Evolutionary conservation across 2,113 vertebrate genomes (phyloP), one percentile per base, ranked within the genome.

Genomic region (Etheostoma cragini): DNA sequence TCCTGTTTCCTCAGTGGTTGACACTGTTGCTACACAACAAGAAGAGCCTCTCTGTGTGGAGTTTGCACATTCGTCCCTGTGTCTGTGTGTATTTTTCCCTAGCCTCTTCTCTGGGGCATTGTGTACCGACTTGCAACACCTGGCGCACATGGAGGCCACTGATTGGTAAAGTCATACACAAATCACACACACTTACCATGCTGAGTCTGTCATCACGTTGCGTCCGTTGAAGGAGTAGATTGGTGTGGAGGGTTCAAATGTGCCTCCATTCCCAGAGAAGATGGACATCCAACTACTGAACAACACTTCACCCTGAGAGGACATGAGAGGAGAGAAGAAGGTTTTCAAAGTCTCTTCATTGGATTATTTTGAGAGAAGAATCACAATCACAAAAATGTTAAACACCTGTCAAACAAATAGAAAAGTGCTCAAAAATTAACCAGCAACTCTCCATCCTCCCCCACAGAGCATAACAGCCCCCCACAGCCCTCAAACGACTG

Each of bases 221-320:
- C 95, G 95, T 76, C 97, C 96, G 0, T 99, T 96, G 0, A 99
- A 99, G 24, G 98, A 98, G 83, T 97, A 95, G 91, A 99, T 96
- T 60, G 94, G 95, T 4, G 92, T 61, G 0, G 94, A 91, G 0
- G 96, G 91, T 76, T 91, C 86, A 63, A 98, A 95, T 0, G 90
- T 91, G 16, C 96, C 97, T 47, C 95, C 94, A 0, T 95, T 94
- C 45, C 96, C 97, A 0, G 94, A 96, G 87, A 98, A 98, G 16
- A 99, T 95, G 56, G 95, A 93, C 89, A 96, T 96, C 98, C 98
- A 99, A 81, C 92, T 98, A 72, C 72, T 92, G 85, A 96, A 98
- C 67, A 99, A 88, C 71, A 96, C 87, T 76, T 99, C 96, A 0
- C 98, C 97, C 97, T 99, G 74, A 71, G 47, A 21, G 2, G 49